phyloP scores from a whole-genome alignment of 2,797 vertebrate genomes.

The Bovichtus diacanthus region DNA sequence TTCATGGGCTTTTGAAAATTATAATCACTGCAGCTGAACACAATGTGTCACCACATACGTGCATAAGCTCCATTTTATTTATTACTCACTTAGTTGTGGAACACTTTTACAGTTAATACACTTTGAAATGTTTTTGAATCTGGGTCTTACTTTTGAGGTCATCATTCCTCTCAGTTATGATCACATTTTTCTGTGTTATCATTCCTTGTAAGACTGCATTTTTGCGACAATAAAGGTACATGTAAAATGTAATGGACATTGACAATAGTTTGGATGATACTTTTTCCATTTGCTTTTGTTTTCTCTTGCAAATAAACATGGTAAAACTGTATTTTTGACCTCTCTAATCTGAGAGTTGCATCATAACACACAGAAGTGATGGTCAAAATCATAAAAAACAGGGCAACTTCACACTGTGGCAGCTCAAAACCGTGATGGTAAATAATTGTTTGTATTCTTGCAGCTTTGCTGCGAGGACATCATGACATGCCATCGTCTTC shows the following conservation, averaged over 20 bases:
- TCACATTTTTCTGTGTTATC: background rate
- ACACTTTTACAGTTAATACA: background rate
- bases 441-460: background rate
- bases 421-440: background rate
- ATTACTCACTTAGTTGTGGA: background rate
- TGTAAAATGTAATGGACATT: background rate
- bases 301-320: background rate
- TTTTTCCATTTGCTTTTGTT: background rate
- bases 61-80: background rate
- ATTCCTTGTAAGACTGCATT: background rate
- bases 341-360: background rate
- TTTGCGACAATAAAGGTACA: background rate
- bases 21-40: constrained; percentile 9
- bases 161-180: background rate
- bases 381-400: background rate
- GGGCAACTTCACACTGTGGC: background rate
- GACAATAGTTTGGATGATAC: background rate
- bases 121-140: background rate
- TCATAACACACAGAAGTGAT: background rate
- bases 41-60: background rate
- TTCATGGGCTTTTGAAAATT: constrained; percentile 20
- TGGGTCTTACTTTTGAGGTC: background rate
- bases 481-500: background rate
- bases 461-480: background rate
- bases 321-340: background rate